A percentile compares a stretch with the other conserved stretches of the same genome.
Evolutionary conservation across 2,797 vertebrate species (phyloP).

Genomic region (Ctenosaura bakeri): DNA sequence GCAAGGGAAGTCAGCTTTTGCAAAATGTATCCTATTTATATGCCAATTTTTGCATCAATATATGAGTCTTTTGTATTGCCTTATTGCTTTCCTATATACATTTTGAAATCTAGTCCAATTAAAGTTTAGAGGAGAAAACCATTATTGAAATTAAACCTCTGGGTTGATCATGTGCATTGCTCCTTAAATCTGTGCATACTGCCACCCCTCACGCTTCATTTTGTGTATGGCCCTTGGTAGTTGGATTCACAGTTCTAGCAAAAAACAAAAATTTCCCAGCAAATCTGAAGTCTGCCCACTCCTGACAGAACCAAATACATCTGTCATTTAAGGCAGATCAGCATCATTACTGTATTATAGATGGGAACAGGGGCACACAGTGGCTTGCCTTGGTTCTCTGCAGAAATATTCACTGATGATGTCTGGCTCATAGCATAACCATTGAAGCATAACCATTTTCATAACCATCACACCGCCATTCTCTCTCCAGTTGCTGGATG

Average conservation of each 20-base stretch:
- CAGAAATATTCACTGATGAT: not conserved
- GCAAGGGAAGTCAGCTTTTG: not conserved
- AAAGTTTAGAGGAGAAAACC: no score
- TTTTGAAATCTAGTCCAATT: constrained; percentile 3
- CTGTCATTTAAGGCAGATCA: not conserved
- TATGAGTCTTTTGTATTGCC: not conserved
- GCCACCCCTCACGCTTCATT: not conserved
- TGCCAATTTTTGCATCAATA: not conserved
- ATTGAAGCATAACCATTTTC: no score
- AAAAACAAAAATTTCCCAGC: not conserved
- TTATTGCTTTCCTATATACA: not conserved
- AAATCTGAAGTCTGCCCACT: not conserved
- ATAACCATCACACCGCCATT: not conserved
- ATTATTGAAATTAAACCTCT: no score
- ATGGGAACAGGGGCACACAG: not conserved
- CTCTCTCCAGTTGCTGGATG: no score
- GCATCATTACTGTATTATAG: not conserved
- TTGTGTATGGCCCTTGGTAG: not conserved
- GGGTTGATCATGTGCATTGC: not conserved
- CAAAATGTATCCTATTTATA: not conserved
- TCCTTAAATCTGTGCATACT: not conserved
- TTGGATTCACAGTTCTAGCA: not conserved
- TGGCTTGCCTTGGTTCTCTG: not conserved
- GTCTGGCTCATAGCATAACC: not conserved
- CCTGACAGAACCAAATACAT: not conserved